phyloP scores from a whole-genome alignment of 2,113 vertebrate genomes.

The Cryptomyrus ogoouensis region DNA sequence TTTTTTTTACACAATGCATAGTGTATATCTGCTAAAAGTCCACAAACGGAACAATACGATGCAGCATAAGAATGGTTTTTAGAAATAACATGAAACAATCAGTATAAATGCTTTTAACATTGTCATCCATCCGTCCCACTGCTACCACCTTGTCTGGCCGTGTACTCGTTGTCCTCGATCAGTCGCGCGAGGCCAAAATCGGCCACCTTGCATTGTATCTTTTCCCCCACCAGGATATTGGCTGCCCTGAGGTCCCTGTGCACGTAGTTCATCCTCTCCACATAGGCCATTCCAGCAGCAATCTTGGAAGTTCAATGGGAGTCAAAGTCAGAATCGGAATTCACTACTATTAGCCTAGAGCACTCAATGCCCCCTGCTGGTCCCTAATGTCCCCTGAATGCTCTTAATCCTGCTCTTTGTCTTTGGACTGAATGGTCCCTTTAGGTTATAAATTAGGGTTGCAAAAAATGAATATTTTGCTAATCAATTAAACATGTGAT shows the following conservation, averaged over 20 bases:
- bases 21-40: neutral
- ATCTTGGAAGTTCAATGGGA: conserved; percentile 62
- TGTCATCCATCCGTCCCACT: neutral
- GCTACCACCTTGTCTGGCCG: conserved; percentile 80
- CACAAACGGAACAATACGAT: neutral
- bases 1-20: neutral
- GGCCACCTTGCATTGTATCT: conserved; percentile 87
- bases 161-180: conserved; percentile 97
- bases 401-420: neutral
- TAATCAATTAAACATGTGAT: neutral
- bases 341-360: neutral
- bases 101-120: neutral
- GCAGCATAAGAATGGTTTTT: neutral
- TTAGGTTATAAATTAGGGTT: neutral
- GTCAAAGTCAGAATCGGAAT: neutral
- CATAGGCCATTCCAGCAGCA: conserved; percentile 91
- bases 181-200: conserved; percentile 90
- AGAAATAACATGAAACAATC: neutral
- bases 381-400: neutral
- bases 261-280: conserved; percentile 97
- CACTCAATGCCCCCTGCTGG: neutral
- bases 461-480: neutral
- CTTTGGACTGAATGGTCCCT: neutral
- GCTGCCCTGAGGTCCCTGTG: conserved; percentile 91
- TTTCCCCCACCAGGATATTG: conserved; percentile 94